Conservation (phyloP, 2,113 vertebrate genomes). For the Potamarius usumacintae region DNA sequence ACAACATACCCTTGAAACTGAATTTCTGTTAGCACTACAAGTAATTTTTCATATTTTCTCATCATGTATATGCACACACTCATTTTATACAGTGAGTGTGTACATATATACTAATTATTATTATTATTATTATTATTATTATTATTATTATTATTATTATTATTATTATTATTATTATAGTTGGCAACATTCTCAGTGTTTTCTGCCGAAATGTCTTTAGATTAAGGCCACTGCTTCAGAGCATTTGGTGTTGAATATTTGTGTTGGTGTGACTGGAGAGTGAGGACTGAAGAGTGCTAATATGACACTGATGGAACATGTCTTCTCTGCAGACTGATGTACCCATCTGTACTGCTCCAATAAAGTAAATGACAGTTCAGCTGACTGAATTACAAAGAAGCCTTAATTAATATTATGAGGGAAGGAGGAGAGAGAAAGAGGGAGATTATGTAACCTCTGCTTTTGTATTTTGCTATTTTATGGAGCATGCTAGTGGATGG, state of each 20-base stretch:
- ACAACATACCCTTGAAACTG: neutral
- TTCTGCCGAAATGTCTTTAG: slow-evolving; percentile 25
- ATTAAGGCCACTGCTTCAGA: neutral
- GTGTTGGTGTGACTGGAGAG: slow-evolving; percentile 37
- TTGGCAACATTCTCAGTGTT: slow-evolving; percentile 8
- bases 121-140: neutral
- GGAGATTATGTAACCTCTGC: neutral
- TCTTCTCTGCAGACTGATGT: slow-evolving; percentile 41
- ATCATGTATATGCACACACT: neutral
- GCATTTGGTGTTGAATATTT: slow-evolving; percentile 42
- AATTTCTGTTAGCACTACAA: neutral
- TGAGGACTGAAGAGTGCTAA: slow-evolving; percentile 36
- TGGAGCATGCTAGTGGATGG: neutral
- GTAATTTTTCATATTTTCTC: neutral
- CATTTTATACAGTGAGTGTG: neutral
- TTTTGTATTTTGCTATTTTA: neutral
- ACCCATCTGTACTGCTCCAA: slow-evolving; percentile 26
- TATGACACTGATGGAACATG: slow-evolving; percentile 46
- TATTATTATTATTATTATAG: neutral
- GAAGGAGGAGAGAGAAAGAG: neutral
- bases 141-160: neutral
- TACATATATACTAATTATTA: no score
- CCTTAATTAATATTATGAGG: slow-evolving; percentile 34
- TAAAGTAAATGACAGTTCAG: slow-evolving; percentile 45
- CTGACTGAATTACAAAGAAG: slow-evolving; percentile 47